Conservation (phyloP, 2,797 vertebrate species). For the Centroberyx gerrardi region DNA sequence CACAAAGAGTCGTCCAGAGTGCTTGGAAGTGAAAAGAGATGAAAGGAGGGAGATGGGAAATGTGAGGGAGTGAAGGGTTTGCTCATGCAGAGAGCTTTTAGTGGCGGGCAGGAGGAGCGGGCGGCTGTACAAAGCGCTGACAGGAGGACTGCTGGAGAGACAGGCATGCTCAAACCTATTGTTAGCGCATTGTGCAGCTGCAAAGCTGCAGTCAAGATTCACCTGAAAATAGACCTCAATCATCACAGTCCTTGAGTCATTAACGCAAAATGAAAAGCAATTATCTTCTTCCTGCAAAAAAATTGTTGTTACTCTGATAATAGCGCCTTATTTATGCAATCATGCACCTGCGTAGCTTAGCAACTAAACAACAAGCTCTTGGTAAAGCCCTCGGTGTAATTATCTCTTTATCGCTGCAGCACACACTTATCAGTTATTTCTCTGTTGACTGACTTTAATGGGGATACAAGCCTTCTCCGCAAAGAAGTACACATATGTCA, state of each 20-base stretch:
- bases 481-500: neutral
- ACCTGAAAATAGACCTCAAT: conserved; percentile 50
- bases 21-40: conserved; percentile 47
- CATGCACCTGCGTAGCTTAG: conserved; percentile 68
- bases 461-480: too few relatives aligned
- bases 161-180: neutral
- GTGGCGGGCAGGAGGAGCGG: conserved; percentile 46
- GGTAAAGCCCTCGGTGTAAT: conserved; percentile 63
- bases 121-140: conserved; percentile 39
- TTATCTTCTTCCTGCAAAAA: conserved; percentile 64
- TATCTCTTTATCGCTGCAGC: conserved; percentile 65
- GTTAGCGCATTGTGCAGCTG: neutral
- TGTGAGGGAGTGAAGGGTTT: conserved; percentile 35
- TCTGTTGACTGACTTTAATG: conserved; percentile 53
- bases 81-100: conserved; percentile 73
- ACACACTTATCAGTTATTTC: conserved; percentile 49
- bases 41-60: conserved; percentile 54
- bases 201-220: neutral
- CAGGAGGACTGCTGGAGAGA: conserved; percentile 26
- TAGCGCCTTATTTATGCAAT: conserved; percentile 57
- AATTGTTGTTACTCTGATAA: conserved; percentile 53
- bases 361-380: conserved; percentile 69
- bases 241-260: conserved; percentile 49
- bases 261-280: conserved; percentile 60
- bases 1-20: conserved; percentile 48